Evolutionary conservation across 2,888 invertebrate genomes (phyloP), one percentile per base, ranked within the genome.

Genomic region (Hypselothyrea guttata): DNA sequence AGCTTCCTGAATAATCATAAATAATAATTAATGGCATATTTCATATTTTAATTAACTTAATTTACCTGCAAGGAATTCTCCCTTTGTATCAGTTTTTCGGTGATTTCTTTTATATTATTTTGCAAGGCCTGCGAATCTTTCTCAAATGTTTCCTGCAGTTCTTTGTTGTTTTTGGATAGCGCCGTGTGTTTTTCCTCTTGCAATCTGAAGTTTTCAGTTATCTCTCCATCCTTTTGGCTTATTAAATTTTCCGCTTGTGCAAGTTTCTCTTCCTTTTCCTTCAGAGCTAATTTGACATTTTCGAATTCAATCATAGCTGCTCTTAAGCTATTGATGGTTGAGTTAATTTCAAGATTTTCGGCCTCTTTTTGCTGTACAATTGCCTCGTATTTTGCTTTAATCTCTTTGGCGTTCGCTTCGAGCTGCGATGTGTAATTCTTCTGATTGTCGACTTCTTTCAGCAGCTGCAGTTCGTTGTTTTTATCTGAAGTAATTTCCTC

Each of bases 401-500:
- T 60, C 35, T 76, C 81, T n/a, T 60, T 64, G 35, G 56, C 66
- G n/a, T 33, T 38, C 4, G 41, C 12, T 42, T 68, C 59, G 16
- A 66, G 47, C 9, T 70, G 57, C 7, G 55, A 13, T 35, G 52
- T 48, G 11, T 71, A 53, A 1, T 58, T 58, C 33, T 71, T 64
- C 1, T 74, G 51, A 33, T 70, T 64, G 27, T 71, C 74, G 28
- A 72, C 48, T 56, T 66, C 65, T 22, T 67, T 60, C 27, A 58
- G 48, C 55, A 70, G 38, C 35, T 67, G 58, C 9, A 42, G 35
- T n/a, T 89, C 88, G 58, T 85, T 87, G 34, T 89, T 88, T 79
- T 91, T 91, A 57, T 92, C 88, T 53, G 92, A 91, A 7, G 89
- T 88, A 74, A 92, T 92, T 65, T 92, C 91, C 72, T 92, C 92